phyloP scores from a whole-genome alignment of 2,888 invertebrate species.

The Yponomeuta plumbellus region DNA sequence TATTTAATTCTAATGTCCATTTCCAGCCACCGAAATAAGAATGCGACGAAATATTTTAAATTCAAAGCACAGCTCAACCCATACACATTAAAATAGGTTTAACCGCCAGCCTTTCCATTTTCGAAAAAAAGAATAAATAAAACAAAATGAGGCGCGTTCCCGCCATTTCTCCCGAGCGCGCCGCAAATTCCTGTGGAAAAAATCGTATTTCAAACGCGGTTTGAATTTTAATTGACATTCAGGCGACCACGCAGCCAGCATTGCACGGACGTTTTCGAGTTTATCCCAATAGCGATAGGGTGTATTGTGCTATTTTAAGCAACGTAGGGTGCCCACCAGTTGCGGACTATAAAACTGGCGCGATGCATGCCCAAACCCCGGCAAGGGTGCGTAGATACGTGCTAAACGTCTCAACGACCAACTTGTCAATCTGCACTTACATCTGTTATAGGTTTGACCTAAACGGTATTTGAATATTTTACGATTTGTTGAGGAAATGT shows the following conservation, averaged over 20 bases:
- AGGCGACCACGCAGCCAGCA: conserved; percentile 47
- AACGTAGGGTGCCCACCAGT: conserved; percentile 44
- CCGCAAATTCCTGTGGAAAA: conserved; percentile 75
- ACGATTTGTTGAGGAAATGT: background rate
- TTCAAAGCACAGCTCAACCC: conserved; percentile 71
- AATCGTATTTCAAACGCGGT: conserved; percentile 77
- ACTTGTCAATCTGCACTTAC: conserved; percentile 22
- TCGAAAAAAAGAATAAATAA: conserved; percentile 56
- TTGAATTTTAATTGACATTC: conserved; percentile 77
- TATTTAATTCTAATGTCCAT: conserved; percentile 6
- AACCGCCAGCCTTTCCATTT: conserved; percentile 72
- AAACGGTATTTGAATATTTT: background rate
- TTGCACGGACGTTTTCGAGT: conserved; percentile 59
- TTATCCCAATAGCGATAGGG: conserved; percentile 49
- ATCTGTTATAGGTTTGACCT: background rate
- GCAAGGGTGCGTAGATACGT: conserved; percentile 23
- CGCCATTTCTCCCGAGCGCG: conserved; percentile 68
- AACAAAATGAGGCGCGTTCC: conserved; percentile 70
- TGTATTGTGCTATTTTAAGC: conserved; percentile 28
- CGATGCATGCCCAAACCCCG: conserved; percentile 41
- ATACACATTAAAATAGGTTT: conserved; percentile 75
- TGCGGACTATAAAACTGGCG: conserved; percentile 52
- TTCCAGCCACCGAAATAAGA: conserved; percentile 47
- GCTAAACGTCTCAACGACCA: conserved; percentile 23
- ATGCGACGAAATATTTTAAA: conserved; percentile 53